These are phyloP conservation scores for Drosophila neoperkinsi DNA, from an alignment of 2,888 invertebrate genomes.

Conservation along the genomic window DNA sequence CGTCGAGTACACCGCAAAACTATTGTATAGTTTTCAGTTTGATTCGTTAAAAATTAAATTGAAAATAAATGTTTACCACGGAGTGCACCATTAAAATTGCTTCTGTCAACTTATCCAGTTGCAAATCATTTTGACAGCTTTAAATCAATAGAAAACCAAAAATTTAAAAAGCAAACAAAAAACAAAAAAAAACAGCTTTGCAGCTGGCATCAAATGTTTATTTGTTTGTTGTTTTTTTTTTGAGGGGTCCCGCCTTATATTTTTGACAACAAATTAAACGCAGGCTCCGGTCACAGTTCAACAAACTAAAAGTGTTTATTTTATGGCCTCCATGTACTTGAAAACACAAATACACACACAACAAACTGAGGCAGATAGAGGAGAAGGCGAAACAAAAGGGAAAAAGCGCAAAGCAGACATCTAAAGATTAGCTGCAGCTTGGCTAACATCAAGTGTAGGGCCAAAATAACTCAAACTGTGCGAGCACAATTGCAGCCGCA, in stretches of 20 bases:
- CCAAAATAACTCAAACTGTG: conserved; percentile 69
- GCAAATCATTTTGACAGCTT: background rate
- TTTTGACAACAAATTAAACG: conserved; percentile 68
- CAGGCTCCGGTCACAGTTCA: conserved; percentile 68
- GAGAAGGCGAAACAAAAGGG: conserved; percentile 53
- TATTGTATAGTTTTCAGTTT: conserved; percentile 5
- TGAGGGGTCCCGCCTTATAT: conserved; percentile 12
- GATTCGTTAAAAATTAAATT: conserved; percentile 16
- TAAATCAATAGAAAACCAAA: background rate
- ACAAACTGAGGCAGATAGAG: conserved; percentile 1
- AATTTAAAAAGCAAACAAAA: background rate
- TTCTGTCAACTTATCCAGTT: background rate
- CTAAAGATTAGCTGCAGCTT: conserved; percentile 75
- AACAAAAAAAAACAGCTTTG: conserved; percentile 5
- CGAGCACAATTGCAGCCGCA: conserved; percentile 66
- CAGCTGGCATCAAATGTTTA: conserved; percentile 43
- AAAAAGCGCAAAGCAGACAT: conserved; percentile 62
- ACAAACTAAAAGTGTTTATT: conserved; percentile 78
- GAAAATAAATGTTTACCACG: background rate
- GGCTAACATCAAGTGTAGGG: conserved; percentile 35
- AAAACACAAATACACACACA: background rate
- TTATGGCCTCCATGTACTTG: conserved; percentile 65
- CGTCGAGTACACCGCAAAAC: background rate
- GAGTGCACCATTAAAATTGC: conserved; percentile 11
- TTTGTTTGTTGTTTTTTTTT: conserved; percentile 2